These are phyloP conservation scores for Acrobasis repandana DNA, from an alignment of 2,888 invertebrate species.

Conservation along the genomic window DNA sequence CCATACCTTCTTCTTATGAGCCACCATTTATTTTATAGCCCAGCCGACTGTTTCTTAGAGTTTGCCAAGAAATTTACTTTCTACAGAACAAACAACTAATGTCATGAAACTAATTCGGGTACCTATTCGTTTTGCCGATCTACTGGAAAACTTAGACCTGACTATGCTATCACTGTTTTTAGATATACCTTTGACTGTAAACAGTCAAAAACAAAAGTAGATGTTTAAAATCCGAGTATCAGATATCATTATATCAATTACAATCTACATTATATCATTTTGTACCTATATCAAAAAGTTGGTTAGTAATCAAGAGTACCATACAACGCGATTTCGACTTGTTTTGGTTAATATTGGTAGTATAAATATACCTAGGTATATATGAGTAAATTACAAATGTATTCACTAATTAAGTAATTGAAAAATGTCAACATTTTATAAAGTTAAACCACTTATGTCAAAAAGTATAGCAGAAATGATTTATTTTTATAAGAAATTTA, in stretches of 20 bases:
- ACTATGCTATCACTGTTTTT: neutral
- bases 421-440: neutral
- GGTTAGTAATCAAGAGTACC: too few relatives aligned
- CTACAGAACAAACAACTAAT: constrained; percentile 16
- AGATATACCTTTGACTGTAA: too few relatives aligned
- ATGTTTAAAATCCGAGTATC: too few relatives aligned
- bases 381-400: too few relatives aligned
- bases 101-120: constrained; percentile 13
- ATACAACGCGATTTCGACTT: too few relatives aligned
- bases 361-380: too few relatives aligned
- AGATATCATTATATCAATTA: too few relatives aligned
- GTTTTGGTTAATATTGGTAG: too few relatives aligned
- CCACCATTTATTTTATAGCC: constrained; percentile 19
- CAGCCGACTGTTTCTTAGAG: constrained; percentile 9
- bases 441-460: neutral
- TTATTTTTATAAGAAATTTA: constrained; percentile 16
- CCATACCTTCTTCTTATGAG: constrained; percentile 15
- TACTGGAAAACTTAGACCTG: constrained; percentile 3
- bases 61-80: constrained; percentile 17
- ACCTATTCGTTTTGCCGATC: constrained; percentile 14
- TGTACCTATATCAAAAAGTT: too few relatives aligned
- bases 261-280: too few relatives aligned
- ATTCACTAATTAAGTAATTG: neutral
- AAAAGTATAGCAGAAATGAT: neutral
- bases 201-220: too few relatives aligned